These are phyloP conservation scores for Falcaria lacertinaria DNA, from an alignment of 2,888 invertebrate genomes.

Conservation along the genomic window DNA sequence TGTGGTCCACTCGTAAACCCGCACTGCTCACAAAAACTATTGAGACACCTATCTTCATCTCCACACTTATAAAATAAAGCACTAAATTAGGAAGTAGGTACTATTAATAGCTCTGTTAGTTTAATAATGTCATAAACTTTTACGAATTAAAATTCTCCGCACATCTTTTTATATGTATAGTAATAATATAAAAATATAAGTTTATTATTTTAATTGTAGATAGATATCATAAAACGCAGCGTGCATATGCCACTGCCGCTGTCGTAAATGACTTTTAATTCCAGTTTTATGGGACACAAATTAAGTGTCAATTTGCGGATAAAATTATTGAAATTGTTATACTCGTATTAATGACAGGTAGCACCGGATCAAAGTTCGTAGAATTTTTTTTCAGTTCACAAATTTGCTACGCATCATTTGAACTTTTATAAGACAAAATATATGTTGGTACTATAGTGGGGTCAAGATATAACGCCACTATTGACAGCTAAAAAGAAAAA, in stretches of 20 bases:
- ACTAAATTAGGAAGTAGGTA: slow-evolving; percentile 60
- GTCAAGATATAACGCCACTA: too few relatives aligned
- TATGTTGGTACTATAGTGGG: too few relatives aligned
- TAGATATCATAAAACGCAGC: neutral
- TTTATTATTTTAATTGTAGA: slow-evolving; percentile 2
- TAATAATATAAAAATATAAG: slow-evolving; percentile 16
- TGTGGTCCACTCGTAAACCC: slow-evolving; percentile 63
- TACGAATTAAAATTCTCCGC: slow-evolving; percentile 21
- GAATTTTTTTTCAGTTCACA: too few relatives aligned
- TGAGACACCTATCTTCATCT: slow-evolving; percentile 41
- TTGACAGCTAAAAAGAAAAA: too few relatives aligned
- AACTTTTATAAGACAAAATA: too few relatives aligned
- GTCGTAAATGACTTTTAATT: neutral
- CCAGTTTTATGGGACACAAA: neutral
- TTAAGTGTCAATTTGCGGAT: neutral
- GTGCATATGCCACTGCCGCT: neutral
- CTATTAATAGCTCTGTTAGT: slow-evolving; percentile 50
- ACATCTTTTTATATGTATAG: slow-evolving; percentile 15
- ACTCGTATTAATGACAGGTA: too few relatives aligned
- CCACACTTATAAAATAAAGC: slow-evolving; percentile 43
- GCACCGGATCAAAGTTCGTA: slow-evolving; percentile 4
- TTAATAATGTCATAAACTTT: slow-evolving; percentile 45
- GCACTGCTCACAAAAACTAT: slow-evolving; percentile 38
- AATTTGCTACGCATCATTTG: too few relatives aligned
- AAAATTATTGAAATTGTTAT: neutral